phyloP scores from a whole-genome alignment of 1,140 invertebrate species.

The Drosophila pallidifrons region DNA sequence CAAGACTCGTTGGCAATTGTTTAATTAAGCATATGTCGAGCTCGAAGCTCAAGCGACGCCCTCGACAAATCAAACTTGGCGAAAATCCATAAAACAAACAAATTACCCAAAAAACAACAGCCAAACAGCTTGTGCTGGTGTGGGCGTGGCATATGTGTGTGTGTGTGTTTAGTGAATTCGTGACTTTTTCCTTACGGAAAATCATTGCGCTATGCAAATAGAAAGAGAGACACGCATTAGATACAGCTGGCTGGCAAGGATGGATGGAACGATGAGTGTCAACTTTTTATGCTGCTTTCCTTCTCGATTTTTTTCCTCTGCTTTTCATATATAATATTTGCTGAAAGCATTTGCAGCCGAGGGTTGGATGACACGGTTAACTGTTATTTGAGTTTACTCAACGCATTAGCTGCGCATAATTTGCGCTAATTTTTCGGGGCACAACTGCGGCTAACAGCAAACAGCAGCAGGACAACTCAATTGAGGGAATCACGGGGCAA shows the following conservation, averaged over 20 bases:
- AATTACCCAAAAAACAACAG: slow-evolving; percentile 63
- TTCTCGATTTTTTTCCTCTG: neutral
- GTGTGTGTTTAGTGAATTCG: slow-evolving; percentile 6
- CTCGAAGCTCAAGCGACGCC: slow-evolving; percentile 30
- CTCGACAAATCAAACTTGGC: slow-evolving; percentile 45
- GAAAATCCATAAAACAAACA: slow-evolving; percentile 79
- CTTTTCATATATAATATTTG: slow-evolving; percentile 40
- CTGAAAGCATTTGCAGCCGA: slow-evolving; percentile 40
- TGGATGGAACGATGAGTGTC: slow-evolving; percentile 20
- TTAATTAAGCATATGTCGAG: slow-evolving; percentile 73
- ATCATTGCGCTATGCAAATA: slow-evolving; percentile 47
- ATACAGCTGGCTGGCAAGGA: neutral
- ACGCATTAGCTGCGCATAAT: slow-evolving; percentile 76
- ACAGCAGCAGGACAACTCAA: slow-evolving; percentile 58
- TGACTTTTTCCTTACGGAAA: slow-evolving; percentile 48
- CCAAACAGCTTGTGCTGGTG: slow-evolving; percentile 58
- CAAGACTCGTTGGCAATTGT: slow-evolving; percentile 47
- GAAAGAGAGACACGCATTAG: neutral
- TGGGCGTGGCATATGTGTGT: slow-evolving; percentile 20
- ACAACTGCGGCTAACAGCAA: slow-evolving; percentile 44
- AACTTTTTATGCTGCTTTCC: slow-evolving; percentile 9
- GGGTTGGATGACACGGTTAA: slow-evolving; percentile 26
- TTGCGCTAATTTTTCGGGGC: slow-evolving; percentile 73
- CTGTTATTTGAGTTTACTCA: slow-evolving; percentile 60
- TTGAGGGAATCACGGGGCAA: slow-evolving; percentile 19